Evolutionary conservation across 2,797 vertebrate species (phyloP), one percentile per base, ranked within the genome.

Genomic region (Ibycter americanus): DNA sequence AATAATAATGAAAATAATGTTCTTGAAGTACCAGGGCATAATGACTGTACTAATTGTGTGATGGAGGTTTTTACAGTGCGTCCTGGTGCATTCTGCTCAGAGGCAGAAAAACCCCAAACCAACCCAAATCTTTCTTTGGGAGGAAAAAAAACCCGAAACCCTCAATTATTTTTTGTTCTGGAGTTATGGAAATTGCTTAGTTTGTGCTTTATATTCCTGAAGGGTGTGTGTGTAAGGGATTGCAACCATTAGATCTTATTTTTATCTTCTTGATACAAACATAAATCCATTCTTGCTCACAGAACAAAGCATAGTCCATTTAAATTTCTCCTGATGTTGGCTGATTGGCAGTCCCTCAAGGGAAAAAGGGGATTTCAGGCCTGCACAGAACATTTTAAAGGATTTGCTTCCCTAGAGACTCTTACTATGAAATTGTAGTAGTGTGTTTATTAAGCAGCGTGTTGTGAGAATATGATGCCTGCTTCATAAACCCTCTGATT

Each of bases 141-240:
- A 5, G 3, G 2, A 4, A 11, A 29, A 11, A 29, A 22, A 0
- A 0, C 1, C 8, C 3, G 10, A 13, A 26, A 23, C 4, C 1
- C 4, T 73, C 6, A 13, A 14, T 32, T 26, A 20, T 26, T 15
- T 25, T 34, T 51, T 36, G 6, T 62, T 9, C 21, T 36, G 27
- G 7, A 49, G 4, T 8, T 55, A 4, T 66, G 34, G 8, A 84
- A 89, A 31, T 26, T 2, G 63, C 8, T 25, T 46, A 11, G 1
- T 46, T 79, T 54, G 18, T 44, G 6, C 8, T 20, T 8, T 29
- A 0, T 52, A 6, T 44, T 73, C 12, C 12, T 73, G 38, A 73
- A 51, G 4, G 4, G 3, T 0, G 3, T 15, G 6, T 76, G 5
- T 44, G 2, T 16, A 65, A 32, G 15, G 3, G 5, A 4, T 25